Evolutionary conservation across 2,888 invertebrate species (phyloP).

Genomic region (Antitype chi): DNA sequence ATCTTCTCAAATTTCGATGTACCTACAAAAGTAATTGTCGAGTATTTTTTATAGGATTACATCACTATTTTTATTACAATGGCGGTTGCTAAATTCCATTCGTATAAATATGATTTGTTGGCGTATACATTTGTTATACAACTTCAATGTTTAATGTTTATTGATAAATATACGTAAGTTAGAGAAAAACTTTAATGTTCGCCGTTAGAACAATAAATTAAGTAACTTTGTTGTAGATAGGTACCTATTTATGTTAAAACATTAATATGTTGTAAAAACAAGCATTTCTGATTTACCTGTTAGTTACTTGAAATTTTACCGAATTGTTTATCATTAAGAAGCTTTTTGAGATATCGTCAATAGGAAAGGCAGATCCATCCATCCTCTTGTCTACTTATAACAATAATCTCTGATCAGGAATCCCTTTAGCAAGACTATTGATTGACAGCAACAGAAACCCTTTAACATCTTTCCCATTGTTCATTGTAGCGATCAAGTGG

Average conservation of each 20-base stretch:
- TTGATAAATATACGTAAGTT: slow-evolving; percentile 13
- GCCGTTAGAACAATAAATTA: slow-evolving; percentile 19
- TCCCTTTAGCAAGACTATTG: not conserved
- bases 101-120: slow-evolving; percentile 41
- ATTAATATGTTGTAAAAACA: not conserved
- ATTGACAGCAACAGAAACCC: no score
- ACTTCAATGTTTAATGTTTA: slow-evolving; percentile 38
- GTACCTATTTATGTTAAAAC: not conserved
- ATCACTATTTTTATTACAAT: slow-evolving; percentile 66
- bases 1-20: slow-evolving; percentile 71
- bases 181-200: slow-evolving; percentile 7
- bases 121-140: slow-evolving; percentile 41
- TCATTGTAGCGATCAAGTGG: not conserved
- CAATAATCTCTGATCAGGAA: not conserved
- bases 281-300: slow-evolving; percentile 23
- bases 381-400: not conserved
- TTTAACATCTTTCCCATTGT: not conserved
- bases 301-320: slow-evolving; percentile 21
- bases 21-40: slow-evolving; percentile 68
- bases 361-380: not conserved
- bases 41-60: slow-evolving; percentile 64
- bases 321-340: not conserved
- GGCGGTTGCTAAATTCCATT: slow-evolving; percentile 55
- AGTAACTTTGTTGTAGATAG: slow-evolving; percentile 2
- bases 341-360: not conserved